These are phyloP conservation scores for Drosophila gunungcola DNA, from an alignment of 1,140 invertebrate species.

Conservation along the genomic window DNA sequence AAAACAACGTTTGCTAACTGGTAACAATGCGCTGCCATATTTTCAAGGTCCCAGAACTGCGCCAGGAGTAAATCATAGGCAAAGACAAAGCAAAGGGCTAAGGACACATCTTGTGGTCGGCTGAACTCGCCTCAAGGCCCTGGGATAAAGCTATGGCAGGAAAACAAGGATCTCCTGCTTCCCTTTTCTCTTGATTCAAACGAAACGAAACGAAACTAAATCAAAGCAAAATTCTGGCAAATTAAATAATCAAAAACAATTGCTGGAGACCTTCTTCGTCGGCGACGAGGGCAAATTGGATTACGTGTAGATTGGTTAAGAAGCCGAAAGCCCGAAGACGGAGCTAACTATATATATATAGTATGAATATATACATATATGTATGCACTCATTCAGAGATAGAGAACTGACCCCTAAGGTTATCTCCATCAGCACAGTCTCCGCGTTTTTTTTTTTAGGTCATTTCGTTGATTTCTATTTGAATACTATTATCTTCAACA, in stretches of 20 bases:
- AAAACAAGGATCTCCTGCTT: constrained; percentile 21
- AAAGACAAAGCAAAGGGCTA: constrained; percentile 23
- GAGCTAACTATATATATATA: background rate
- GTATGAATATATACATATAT: constrained; percentile 2
- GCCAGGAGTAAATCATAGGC: constrained; percentile 72
- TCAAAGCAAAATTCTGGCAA: constrained; percentile 78
- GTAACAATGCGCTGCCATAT: constrained; percentile 70
- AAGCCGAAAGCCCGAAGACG: constrained; percentile 13
- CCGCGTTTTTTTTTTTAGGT: constrained; percentile 33
- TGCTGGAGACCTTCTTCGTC: constrained; percentile 27
- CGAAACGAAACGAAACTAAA: constrained; percentile 58
- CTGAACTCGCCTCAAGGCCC: constrained; percentile 45
- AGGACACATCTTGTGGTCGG: constrained; percentile 65
- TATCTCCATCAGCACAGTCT: constrained; percentile 31
- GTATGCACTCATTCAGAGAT: constrained; percentile 4
- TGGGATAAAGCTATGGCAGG: constrained; percentile 5
- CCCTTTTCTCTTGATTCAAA: too few species aligned
- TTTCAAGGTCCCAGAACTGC: constrained; percentile 76
- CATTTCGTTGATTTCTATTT: constrained; percentile 7
- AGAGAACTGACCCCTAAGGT: constrained; percentile 30
- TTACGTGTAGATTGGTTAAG: constrained; percentile 71
- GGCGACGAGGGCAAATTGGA: constrained; percentile 54
- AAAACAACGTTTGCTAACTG: constrained; percentile 51
- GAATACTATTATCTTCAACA: constrained; percentile 26
- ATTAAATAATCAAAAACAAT: constrained; percentile 82